Percentiles rank a stretch among this genome's conserved stretches.
phyloP scores from a whole-genome alignment of 2,797 vertebrate genomes.

The Podarcis siculus region DNA sequence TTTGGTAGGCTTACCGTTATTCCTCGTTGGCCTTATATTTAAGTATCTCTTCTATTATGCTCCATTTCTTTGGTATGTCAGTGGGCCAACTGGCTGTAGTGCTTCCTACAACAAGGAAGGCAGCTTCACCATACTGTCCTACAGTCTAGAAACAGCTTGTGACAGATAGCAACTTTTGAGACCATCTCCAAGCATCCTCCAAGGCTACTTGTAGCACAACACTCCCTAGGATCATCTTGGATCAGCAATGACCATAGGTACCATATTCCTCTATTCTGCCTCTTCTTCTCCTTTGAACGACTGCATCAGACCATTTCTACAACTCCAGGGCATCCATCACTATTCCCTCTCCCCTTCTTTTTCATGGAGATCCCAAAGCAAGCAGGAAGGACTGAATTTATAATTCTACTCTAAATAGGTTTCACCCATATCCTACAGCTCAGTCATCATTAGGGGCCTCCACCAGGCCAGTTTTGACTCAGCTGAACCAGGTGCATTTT shows the following conservation, averaged over 20 bases:
- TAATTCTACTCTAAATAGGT: not conserved
- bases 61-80: not conserved
- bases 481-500: not conserved
- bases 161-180: not conserved
- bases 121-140: not conserved
- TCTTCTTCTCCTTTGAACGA: not conserved
- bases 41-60: not conserved
- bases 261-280: not conserved
- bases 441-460: not conserved
- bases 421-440: not conserved
- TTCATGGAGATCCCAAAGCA: not conserved
- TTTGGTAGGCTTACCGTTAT: not conserved
- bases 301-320: not conserved
- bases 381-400: not conserved
- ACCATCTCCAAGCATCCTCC: not conserved
- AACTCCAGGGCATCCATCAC: not conserved
- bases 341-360: not conserved
- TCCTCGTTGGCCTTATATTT: not conserved
- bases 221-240: not conserved
- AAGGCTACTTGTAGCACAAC: not conserved
- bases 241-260: not conserved
- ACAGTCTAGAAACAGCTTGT: not conserved
- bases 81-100: not conserved
- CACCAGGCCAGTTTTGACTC: not conserved
- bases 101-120: not conserved